Evolutionary conservation across 2,797 vertebrate species (phyloP), one percentile per base, ranked within the genome.

Genomic region (Lateolabrax maculatus): DNA sequence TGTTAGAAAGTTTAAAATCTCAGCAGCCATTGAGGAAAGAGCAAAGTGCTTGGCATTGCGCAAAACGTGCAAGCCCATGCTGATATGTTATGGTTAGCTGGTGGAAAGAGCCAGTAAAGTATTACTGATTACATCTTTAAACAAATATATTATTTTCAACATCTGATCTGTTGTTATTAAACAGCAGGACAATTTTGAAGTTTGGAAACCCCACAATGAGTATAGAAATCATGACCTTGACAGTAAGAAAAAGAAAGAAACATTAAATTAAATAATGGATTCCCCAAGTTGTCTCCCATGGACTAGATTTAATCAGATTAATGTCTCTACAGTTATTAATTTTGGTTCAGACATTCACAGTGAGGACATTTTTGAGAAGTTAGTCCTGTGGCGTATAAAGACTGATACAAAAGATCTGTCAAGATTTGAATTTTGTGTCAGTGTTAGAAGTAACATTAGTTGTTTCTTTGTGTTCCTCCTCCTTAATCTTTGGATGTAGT

Each of bases 401-500:
- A 51, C 21, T 53, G 5, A 48, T 34, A 56, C 49, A 69, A 39
- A 62, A 19, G 8, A 71, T 48, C 52, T 60, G 29, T 53, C 63
- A 27, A 36, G 16, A 39, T 58, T 73, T 60, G 5, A 49, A 34
- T 53, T 64, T 43, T 41, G 5, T 56, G 37, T 60, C 21, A 34
- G 10, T 65, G 43, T 62, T 61, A 25, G 41, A 53, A 36, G 16
- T 39, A 29, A 36, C 60, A 61, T 56, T 18, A 62, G 5, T 15
- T 21, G 0, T 64, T 5, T 51, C 3, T 13, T 23, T 41, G 31
- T 31, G 13, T 71, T 56, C 68, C 29, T 63, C n/a, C 27, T 64
- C 23, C 79, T 83, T 80, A n/a, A 49, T 76, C 71, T 37, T 74
- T 19, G 18, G 15, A 74, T 49, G 7, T 65, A 13, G 37, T 71